phyloP scores from a whole-genome alignment of 30 jellyfish, hydroid and myxozoan species.

The Hydractinia symbiolongicarpus region DNA sequence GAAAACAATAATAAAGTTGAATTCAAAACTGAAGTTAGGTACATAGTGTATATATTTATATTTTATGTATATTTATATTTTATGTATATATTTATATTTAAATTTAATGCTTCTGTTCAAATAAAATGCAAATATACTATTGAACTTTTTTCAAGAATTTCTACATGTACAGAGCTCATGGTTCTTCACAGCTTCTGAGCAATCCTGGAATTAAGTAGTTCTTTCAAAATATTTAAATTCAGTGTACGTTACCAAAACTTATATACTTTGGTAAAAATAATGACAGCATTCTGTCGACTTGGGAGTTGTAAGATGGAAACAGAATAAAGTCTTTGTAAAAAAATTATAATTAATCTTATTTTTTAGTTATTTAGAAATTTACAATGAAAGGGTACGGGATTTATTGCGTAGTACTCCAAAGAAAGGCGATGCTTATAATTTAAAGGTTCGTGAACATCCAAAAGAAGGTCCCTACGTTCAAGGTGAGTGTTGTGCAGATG shows the following conservation, averaged over 20 bases:
- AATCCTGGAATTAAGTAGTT: no score
- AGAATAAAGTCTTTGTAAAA: no score
- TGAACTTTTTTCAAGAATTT: background rate
- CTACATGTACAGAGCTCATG: no score
- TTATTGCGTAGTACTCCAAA: conserved; percentile 39
- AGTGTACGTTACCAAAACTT: no score
- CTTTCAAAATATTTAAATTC: no score
- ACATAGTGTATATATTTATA: background rate
- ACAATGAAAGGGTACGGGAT: conserved; percentile 85
- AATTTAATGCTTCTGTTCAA: background rate
- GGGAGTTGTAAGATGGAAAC: no score
- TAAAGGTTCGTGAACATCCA: conserved; percentile 85
- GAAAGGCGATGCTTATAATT: conserved; percentile 18
- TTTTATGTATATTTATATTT: background rate
- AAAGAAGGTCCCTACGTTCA: conserved; percentile 94
- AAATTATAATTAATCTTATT: background rate
- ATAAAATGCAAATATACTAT: background rate
- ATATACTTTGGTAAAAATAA: no score
- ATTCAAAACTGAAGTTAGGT: conserved; percentile 96
- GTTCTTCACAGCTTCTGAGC: no score
- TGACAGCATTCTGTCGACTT: no score
- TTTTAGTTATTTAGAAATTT: conserved; percentile 76
- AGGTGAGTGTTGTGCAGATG: conserved; percentile 30
- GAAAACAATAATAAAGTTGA: conserved; percentile 63
- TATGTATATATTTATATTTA: background rate